phyloP scores from a whole-genome alignment of 2,797 vertebrate genomes.

The Poliocrania exsul region DNA sequence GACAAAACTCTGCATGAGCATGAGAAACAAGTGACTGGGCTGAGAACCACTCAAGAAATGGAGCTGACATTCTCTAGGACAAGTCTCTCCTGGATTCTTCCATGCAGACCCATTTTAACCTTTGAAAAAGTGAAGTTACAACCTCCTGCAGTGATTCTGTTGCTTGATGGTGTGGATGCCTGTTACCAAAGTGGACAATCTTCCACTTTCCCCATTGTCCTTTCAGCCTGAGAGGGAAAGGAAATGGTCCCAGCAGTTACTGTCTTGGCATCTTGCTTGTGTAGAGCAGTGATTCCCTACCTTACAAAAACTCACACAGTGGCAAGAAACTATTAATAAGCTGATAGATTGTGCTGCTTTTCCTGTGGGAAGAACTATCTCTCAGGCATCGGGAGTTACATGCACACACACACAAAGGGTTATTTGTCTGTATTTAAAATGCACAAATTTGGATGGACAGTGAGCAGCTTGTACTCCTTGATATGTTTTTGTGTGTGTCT shows the following conservation, averaged over 20 bases:
- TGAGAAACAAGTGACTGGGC: neutral
- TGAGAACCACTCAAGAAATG: neutral
- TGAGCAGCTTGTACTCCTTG: neutral
- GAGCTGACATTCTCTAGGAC: neutral
- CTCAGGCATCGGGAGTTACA: neutral
- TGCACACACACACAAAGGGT: no score
- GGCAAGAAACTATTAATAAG: neutral
- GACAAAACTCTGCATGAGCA: fast-evolving
- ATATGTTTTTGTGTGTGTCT: neutral
- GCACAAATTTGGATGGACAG: neutral
- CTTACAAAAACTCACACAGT: neutral
- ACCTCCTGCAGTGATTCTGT: neutral
- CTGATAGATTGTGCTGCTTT: neutral
- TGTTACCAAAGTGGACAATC: neutral
- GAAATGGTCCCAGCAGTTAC: neutral
- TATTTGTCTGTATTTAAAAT: conserved; percentile 35
- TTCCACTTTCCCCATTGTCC: neutral
- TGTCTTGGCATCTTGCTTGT: neutral
- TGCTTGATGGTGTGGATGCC: neutral
- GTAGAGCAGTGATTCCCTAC: neutral
- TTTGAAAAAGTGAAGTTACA: neutral
- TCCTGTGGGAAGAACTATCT: neutral
- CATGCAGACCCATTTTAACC: neutral
- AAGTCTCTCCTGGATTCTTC: neutral
- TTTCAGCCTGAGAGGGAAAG: neutral